Evolutionary conservation across 64 coral and sea anemone genomes (phyloP).

Genomic region (Hydrozoanthus tunicans): DNA sequence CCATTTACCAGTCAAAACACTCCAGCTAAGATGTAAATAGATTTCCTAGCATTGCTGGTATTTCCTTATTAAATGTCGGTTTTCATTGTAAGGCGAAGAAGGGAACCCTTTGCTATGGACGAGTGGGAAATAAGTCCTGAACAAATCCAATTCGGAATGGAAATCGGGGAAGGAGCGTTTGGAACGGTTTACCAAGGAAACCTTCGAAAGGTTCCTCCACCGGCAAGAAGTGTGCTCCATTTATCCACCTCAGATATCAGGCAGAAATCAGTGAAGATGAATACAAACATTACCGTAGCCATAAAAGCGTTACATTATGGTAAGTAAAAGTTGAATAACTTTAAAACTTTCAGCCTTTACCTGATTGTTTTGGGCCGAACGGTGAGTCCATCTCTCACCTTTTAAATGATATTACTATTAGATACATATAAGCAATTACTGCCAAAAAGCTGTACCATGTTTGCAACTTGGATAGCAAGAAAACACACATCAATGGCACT

Average conservation of each 20-base stretch:
- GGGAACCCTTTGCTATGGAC: neutral
- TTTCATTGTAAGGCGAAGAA: constrained; percentile 4
- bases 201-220: neutral
- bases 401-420: neutral
- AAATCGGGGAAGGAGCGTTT: constrained; percentile 56
- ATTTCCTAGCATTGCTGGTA: neutral
- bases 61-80: neutral
- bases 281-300: constrained; percentile 39
- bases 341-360: neutral
- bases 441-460: too few relatives aligned
- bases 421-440: too few relatives aligned
- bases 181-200: constrained; percentile 35
- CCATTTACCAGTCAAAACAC: neutral
- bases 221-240: constrained; percentile 32
- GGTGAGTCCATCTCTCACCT: neutral
- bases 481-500: too few relatives aligned
- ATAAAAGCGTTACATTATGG: constrained; percentile 41
- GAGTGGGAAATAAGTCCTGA: constrained; percentile 38
- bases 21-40: neutral
- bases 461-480: too few relatives aligned
- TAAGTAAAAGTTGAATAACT: neutral
- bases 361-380: neutral
- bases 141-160: constrained; percentile 39
- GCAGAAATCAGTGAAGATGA: constrained; percentile 25
- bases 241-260: constrained; percentile 36